phyloP scores from a whole-genome alignment of 2,797 vertebrate species.

The Zalophus californianus region DNA sequence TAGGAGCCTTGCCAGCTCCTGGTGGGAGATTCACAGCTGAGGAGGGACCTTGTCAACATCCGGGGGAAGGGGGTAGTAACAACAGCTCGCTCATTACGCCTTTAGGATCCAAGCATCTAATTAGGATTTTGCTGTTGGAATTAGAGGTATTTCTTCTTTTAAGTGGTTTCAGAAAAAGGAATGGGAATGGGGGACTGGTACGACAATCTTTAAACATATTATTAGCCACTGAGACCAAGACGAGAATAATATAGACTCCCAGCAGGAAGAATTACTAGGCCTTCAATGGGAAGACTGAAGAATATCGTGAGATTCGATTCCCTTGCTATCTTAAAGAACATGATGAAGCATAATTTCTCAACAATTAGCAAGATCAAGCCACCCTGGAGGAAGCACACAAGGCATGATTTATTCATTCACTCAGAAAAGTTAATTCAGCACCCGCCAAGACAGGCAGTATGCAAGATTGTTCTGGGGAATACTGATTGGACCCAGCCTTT shows the following conservation, averaged over 20 bases:
- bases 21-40: slow-evolving; percentile 59
- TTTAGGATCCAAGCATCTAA: slow-evolving; percentile 70
- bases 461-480: neutral
- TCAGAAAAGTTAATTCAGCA: neutral
- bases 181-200: neutral
- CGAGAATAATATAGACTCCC: neutral
- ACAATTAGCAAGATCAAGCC: slow-evolving; percentile 32
- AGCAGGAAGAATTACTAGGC: neutral
- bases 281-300: neutral
- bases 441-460: neutral
- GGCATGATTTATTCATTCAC: neutral
- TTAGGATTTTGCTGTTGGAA: slow-evolving; percentile 64
- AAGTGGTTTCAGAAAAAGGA: neutral
- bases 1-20: slow-evolving; percentile 59
- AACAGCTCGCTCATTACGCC: slow-evolving; percentile 65
- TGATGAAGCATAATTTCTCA: slow-evolving; percentile 2
- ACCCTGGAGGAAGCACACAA: neutral
- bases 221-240: neutral
- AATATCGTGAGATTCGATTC: neutral
- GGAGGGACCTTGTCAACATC: slow-evolving; percentile 76
- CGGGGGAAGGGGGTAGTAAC: neutral
- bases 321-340: neutral
- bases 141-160: slow-evolving; percentile 65
- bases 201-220: neutral
- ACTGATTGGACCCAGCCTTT: neutral